Conservation (phyloP, 2,797 vertebrate genomes). For the Gobio occitaniae region DNA sequence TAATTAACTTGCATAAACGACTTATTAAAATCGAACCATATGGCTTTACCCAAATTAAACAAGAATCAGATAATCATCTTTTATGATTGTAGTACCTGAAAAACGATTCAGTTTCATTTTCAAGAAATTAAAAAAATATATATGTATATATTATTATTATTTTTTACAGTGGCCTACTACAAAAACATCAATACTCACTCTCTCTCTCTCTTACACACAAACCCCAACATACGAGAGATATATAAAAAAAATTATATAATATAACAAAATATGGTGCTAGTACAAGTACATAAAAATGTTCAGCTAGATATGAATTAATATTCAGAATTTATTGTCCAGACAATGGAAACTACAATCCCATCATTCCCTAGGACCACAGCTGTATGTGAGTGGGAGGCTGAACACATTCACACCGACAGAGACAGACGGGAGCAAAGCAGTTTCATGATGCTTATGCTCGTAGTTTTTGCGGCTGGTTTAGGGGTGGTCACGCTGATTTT, state of each 20-base stretch:
- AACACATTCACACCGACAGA: constrained; percentile 31
- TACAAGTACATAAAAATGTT: neutral
- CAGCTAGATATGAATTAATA: neutral
- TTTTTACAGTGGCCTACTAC: neutral
- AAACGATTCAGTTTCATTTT: neutral
- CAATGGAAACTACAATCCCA: constrained; percentile 78
- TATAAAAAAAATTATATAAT: neutral
- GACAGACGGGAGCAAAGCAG: neutral
- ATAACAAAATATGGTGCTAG: neutral
- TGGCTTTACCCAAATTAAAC: neutral
- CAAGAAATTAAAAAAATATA: neutral
- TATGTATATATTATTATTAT: too few species aligned
- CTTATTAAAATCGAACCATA: neutral
- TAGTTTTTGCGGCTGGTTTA: constrained; percentile 68
- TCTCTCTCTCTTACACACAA: too few species aligned
- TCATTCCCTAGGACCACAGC: constrained; percentile 60
- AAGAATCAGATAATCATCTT: neutral
- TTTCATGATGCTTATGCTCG: constrained; percentile 66
- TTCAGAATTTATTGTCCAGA: neutral
- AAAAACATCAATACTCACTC: neutral
- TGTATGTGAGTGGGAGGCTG: constrained; percentile 57
- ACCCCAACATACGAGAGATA: neutral
- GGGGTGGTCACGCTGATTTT: constrained; percentile 71
- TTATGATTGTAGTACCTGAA: neutral
- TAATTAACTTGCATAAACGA: neutral